phyloP scores from a whole-genome alignment of 2,113 vertebrate species.

The Sphyrna mokarran region DNA sequence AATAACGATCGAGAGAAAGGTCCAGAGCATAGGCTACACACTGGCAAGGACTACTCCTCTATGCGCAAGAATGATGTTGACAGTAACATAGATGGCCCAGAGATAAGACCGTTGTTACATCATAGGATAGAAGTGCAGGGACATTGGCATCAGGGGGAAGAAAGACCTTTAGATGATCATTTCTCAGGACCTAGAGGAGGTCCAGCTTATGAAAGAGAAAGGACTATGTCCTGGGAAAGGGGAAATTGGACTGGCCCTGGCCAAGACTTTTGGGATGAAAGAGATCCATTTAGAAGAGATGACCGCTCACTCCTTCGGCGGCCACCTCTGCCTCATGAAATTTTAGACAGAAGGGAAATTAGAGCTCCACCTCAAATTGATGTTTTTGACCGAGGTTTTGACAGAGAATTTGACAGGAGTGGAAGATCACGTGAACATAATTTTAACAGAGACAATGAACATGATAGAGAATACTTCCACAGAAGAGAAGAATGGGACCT shows the following conservation, averaged over 20 bases:
- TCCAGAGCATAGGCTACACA: not conserved
- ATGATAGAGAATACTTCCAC: conserved; percentile 63
- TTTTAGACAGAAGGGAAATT: conserved; percentile 37
- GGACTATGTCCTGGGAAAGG: conserved; percentile 59
- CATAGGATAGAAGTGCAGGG: conserved; percentile 9
- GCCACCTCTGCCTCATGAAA: conserved; percentile 54
- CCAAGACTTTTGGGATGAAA: conserved; percentile 67
- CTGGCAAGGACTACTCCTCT: not conserved
- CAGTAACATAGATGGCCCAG: conserved; percentile 20
- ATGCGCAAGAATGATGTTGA: not conserved
- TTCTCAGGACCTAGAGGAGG: conserved; percentile 43
- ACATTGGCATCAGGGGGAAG: conserved; percentile 27
- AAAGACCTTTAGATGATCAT: conserved; percentile 21
- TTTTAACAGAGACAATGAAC: conserved; percentile 63
- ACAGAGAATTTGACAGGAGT: conserved; percentile 63
- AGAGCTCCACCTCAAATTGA: not conserved
- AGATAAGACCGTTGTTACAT: not conserved
- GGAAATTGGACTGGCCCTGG: conserved; percentile 77
- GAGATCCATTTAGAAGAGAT: conserved; percentile 69
- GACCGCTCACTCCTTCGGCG: conserved; percentile 64
- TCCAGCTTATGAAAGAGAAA: conserved; percentile 58
- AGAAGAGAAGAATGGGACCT: conserved; percentile 70
- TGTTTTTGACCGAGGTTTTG: conserved; percentile 48
- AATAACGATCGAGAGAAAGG: conserved; percentile 13
- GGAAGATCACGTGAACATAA: conserved; percentile 61